phyloP scores from a whole-genome alignment of 2,113 vertebrate genomes.

The Halcyon malimbica region DNA sequence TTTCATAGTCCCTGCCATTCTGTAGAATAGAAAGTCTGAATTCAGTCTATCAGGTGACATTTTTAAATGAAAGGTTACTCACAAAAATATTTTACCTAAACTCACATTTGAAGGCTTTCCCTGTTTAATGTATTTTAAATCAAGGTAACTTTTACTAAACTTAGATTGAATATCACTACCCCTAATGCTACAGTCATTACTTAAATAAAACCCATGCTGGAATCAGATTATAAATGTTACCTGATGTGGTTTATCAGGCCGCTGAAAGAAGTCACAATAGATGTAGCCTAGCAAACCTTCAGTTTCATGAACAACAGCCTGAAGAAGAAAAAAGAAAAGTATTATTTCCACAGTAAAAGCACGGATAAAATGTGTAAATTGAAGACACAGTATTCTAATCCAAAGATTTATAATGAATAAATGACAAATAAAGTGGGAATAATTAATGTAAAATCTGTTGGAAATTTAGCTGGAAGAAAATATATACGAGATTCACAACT shows the following conservation, averaged over 20 bases:
- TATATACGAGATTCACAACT: neutral
- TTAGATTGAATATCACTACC: fast-evolving
- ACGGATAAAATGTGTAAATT: neutral
- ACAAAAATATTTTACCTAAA: neutral
- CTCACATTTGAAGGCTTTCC: neutral
- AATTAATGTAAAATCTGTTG: neutral
- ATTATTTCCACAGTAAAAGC: neutral
- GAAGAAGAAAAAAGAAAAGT: neutral
- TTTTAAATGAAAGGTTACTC: neutral
- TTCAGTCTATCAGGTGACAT: neutral
- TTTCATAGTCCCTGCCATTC: neutral
- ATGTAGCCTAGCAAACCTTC: conserved; percentile 95
- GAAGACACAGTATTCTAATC: neutral
- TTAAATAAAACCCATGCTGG: neutral
- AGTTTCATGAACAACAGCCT: conserved; percentile 96
- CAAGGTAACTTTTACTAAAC: neutral
- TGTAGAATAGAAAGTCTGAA: neutral
- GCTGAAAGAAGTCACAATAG: conserved; percentile 97
- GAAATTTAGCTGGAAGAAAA: neutral
- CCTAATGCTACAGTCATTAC: neutral
- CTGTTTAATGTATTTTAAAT: neutral
- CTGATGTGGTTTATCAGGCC: conserved; percentile 93
- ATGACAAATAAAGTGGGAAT: neutral
- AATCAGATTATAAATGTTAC: conserved; percentile 65
- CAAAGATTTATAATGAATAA: neutral